These are phyloP conservation scores for Perizoma flavofasciatum DNA, from an alignment of 2,888 invertebrate species.

Conservation along the genomic window DNA sequence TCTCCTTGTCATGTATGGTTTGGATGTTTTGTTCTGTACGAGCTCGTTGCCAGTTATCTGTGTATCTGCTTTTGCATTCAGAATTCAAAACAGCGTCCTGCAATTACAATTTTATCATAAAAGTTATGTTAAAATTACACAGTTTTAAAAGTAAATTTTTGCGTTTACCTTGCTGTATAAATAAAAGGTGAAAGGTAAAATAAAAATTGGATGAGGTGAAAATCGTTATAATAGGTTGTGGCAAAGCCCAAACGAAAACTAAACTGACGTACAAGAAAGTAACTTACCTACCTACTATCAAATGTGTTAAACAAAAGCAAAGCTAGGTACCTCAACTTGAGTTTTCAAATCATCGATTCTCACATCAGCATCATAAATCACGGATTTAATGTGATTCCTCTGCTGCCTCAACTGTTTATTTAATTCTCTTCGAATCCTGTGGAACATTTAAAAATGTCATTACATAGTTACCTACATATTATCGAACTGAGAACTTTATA, in stretches of 20 bases:
- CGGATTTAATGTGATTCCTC: constrained; percentile 60
- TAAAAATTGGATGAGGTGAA: too few relatives aligned
- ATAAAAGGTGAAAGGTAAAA: too few relatives aligned
- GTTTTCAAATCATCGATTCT: constrained; percentile 52
- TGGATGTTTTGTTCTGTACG: constrained; percentile 66
- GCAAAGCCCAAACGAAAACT: too few relatives aligned
- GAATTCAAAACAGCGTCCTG: constrained; percentile 46
- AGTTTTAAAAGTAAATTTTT: too few relatives aligned
- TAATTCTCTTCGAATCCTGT: constrained; percentile 57
- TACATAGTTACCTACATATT: too few relatives aligned
- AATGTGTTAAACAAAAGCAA: too few relatives aligned
- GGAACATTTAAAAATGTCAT: neutral
- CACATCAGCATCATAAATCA: constrained; percentile 59
- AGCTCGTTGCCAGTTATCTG: constrained; percentile 64
- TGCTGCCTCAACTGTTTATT: constrained; percentile 57
- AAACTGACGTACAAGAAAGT: too few relatives aligned
- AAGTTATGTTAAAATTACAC: too few relatives aligned
- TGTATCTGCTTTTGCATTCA: constrained; percentile 59
- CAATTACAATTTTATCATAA: neutral
- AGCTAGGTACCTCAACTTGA: constrained; percentile 51
- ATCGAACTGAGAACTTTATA: too few relatives aligned
- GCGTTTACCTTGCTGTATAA: too few relatives aligned
- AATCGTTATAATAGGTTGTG: too few relatives aligned
- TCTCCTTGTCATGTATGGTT: constrained; percentile 52
- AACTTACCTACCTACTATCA: too few relatives aligned